Evolutionary conservation across 2,888 invertebrate species (phyloP).

Genomic region (Dermolepida albohirtum): DNA sequence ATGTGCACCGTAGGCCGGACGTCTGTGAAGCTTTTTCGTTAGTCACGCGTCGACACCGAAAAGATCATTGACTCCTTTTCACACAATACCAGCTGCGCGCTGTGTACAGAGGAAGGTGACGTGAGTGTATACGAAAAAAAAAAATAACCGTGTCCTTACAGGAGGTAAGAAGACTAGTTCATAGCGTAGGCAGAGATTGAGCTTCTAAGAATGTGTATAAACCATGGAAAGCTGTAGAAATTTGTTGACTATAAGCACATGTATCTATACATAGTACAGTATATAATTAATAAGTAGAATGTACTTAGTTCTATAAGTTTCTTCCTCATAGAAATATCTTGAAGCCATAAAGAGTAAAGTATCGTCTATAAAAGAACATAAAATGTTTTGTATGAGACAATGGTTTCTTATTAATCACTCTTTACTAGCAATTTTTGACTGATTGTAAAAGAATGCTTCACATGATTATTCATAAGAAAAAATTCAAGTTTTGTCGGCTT

Average conservation of each 20-base stretch:
- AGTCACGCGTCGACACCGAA: slow-evolving; percentile 23
- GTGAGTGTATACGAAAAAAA: slow-evolving; percentile 1
- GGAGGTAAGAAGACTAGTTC: slow-evolving; percentile 17
- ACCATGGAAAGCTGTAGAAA: slow-evolving; percentile 20
- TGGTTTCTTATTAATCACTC: too few relatives aligned
- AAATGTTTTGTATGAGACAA: too few relatives aligned
- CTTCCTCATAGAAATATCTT: not conserved
- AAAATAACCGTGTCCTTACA: slow-evolving; percentile 16
- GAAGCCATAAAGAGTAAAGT: not conserved
- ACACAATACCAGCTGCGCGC: slow-evolving; percentile 22
- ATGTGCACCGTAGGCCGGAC: slow-evolving; percentile 3
- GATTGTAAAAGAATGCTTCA: too few relatives aligned
- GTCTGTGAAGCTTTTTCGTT: slow-evolving; percentile 28
- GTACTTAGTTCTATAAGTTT: slow-evolving; percentile 11
- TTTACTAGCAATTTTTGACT: too few relatives aligned
- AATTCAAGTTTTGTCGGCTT: too few relatives aligned
- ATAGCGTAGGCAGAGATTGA: slow-evolving; percentile 14
- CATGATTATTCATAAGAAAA: too few relatives aligned
- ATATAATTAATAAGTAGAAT: slow-evolving; percentile 15
- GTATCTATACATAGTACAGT: too few relatives aligned
- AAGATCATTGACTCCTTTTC: slow-evolving; percentile 32
- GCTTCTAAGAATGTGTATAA: not conserved
- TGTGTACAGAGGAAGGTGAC: slow-evolving; percentile 10
- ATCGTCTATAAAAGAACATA: not conserved
- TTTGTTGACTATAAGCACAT: not conserved